These are phyloP conservation scores for Drosophila orena DNA, from an alignment of 1,140 invertebrate genomes.

Conservation along the genomic window DNA sequence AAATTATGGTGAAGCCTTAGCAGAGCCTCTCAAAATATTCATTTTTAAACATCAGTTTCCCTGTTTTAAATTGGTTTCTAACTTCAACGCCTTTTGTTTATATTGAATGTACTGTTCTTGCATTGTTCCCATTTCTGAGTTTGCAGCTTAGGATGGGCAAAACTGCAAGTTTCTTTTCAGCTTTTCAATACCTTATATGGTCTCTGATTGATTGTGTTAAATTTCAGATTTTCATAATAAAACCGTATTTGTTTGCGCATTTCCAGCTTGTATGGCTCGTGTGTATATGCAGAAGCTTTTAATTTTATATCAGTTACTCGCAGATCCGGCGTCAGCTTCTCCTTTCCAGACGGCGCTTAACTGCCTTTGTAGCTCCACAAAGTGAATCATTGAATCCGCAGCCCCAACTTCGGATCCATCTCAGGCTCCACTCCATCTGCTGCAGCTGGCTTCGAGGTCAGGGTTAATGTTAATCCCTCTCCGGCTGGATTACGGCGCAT, in stretches of 20 bases:
- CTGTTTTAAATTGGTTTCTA: too few species aligned
- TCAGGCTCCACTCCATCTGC: neutral
- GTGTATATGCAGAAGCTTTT: too few species aligned
- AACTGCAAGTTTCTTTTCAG: neutral
- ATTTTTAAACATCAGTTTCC: too few species aligned
- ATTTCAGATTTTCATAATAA: neutral
- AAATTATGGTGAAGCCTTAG: too few species aligned
- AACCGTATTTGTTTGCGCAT: neutral
- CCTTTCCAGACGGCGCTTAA: constrained; percentile 7
- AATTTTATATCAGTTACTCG: too few species aligned
- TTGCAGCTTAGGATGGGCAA: neutral
- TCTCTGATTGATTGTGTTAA: neutral
- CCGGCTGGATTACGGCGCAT: constrained; percentile 42
- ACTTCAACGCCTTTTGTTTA: too few species aligned
- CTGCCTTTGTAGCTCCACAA: constrained; percentile 18
- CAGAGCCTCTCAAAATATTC: too few species aligned
- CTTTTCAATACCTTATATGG: neutral
- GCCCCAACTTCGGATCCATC: neutral
- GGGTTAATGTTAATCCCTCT: constrained; percentile 44
- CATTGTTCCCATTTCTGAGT: neutral
- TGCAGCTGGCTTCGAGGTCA: constrained; percentile 17
- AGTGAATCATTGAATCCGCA: constrained; percentile 31
- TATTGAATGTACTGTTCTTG: too few species aligned
- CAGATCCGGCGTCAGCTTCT: constrained; percentile 14
- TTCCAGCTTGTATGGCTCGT: too few species aligned